These are phyloP conservation scores for Colossoma macropomum DNA, from an alignment of 2,113 vertebrate genomes.

Conservation along the genomic window DNA sequence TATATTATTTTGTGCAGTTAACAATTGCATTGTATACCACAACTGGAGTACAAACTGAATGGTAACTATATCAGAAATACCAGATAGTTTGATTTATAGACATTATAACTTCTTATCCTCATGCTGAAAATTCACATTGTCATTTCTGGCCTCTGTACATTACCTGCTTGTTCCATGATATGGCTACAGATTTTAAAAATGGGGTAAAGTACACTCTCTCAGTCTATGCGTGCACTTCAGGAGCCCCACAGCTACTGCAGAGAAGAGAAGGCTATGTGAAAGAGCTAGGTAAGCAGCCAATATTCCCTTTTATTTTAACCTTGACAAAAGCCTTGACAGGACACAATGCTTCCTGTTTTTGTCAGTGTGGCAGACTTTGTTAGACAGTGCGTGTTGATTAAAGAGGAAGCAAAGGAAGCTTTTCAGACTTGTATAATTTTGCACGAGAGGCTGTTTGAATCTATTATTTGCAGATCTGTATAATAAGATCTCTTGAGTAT, in stretches of 20 bases:
- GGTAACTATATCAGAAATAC: no score
- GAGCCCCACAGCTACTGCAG: conserved; percentile 57
- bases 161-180: neutral
- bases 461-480: neutral
- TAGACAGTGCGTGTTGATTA: neutral
- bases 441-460: neutral
- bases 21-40: no score
- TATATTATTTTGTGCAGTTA: no score
- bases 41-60: no score
- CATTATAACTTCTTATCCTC: no score
- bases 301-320: neutral
- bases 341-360: neutral
- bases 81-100: no score
- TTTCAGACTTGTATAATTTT: neutral
- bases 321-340: neutral
- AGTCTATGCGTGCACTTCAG: conserved; percentile 66
- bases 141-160: neutral
- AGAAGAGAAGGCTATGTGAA: conserved; percentile 64
- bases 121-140: neutral
- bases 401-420: neutral
- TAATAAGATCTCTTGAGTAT: no score
- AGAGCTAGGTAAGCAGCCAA: conserved; percentile 62
- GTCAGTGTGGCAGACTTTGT: neutral
- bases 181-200: conserved; percentile 52
- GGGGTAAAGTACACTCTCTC: conserved; percentile 68